These are phyloP conservation scores for Melinopterus prodromus DNA, from an alignment of 2,888 invertebrate species.

Conservation along the genomic window DNA sequence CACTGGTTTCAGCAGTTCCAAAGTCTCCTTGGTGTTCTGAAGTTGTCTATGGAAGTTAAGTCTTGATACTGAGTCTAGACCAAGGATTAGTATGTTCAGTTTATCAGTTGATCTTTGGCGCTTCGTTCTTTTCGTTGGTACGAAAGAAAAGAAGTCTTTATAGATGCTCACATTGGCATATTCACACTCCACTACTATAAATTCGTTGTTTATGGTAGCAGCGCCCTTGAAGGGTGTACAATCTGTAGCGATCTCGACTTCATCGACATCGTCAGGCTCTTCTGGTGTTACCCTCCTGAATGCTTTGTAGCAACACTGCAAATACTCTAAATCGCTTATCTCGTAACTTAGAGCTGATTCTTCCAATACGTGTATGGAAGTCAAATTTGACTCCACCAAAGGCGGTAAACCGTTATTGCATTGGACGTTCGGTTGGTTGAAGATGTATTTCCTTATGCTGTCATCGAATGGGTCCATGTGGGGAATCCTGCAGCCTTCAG, in stretches of 20 bases:
- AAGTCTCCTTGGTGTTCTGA: conserved; percentile 72
- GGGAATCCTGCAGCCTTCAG: conserved; percentile 74
- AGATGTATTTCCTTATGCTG: conserved; percentile 64
- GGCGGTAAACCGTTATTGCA: conserved; percentile 65
- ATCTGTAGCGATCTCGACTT: conserved; percentile 60
- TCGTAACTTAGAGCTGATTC: conserved; percentile 63
- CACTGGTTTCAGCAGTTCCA: conserved; percentile 70
- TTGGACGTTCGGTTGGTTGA: conserved; percentile 61
- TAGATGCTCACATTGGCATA: conserved; percentile 64
- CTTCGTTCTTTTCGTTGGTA: conserved; percentile 57
- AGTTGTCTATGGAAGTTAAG: conserved; percentile 86
- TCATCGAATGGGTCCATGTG: conserved; percentile 69
- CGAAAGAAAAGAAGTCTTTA: conserved; percentile 74
- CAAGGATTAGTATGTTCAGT: conserved; percentile 80
- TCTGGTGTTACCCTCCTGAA: conserved; percentile 66
- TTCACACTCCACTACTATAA: conserved; percentile 72
- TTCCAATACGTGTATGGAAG: conserved; percentile 66
- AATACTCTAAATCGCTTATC: conserved; percentile 58
- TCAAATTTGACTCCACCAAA: conserved; percentile 67
- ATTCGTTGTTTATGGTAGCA: conserved; percentile 66
- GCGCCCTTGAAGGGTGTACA: conserved; percentile 64
- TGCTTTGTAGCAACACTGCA: conserved; percentile 70
- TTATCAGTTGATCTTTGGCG: conserved; percentile 26
- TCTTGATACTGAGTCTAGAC: conserved; percentile 86
- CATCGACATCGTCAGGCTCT: conserved; percentile 63